phyloP scores from a whole-genome alignment of 2,888 invertebrate genomes.

The Agonum fuliginosum region DNA sequence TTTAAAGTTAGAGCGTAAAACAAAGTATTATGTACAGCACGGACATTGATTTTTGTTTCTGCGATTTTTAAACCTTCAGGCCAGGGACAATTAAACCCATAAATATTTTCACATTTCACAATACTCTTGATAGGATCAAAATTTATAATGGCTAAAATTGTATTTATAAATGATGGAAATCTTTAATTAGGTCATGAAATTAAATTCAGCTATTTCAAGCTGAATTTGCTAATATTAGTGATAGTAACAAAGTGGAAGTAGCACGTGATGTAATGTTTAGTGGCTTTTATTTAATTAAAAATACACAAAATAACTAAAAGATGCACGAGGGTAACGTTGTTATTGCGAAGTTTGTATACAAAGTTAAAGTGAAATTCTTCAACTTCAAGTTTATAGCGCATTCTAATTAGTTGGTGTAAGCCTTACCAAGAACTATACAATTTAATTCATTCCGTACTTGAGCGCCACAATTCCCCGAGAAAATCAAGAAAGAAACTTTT shows the following conservation, averaged over 20 bases:
- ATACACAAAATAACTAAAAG: slow-evolving; percentile 37
- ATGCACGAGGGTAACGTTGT: slow-evolving; percentile 40
- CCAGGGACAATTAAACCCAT: too few relatives aligned
- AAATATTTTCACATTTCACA: too few relatives aligned
- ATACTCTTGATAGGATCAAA: too few relatives aligned
- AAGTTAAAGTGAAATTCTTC: slow-evolving; percentile 56
- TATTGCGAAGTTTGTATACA: slow-evolving; percentile 45
- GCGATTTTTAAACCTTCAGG: too few relatives aligned
- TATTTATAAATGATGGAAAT: too few relatives aligned
- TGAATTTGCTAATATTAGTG: too few relatives aligned
- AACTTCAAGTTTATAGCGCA: slow-evolving; percentile 42
- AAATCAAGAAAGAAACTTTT: slow-evolving; percentile 47
- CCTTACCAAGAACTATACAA: slow-evolving; percentile 45
- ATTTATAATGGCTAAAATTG: too few relatives aligned
- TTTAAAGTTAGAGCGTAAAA: too few relatives aligned
- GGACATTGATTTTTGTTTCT: too few relatives aligned
- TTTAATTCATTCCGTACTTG: slow-evolving; percentile 48
- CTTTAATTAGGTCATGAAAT: too few relatives aligned
- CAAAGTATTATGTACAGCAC: too few relatives aligned
- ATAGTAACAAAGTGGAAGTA: not conserved
- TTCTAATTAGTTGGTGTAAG: slow-evolving; percentile 52
- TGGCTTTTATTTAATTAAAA: slow-evolving; percentile 38
- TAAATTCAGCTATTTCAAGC: too few relatives aligned
- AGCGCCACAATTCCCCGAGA: slow-evolving; percentile 48
- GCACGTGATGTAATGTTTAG: slow-evolving; percentile 27